A percentile compares a stretch with the other conserved stretches of the same genome.
These are phyloP conservation scores for Brachionus asplanchnoidis DNA, from an alignment of 1,140 invertebrate genomes.

Conservation along the genomic window DNA sequence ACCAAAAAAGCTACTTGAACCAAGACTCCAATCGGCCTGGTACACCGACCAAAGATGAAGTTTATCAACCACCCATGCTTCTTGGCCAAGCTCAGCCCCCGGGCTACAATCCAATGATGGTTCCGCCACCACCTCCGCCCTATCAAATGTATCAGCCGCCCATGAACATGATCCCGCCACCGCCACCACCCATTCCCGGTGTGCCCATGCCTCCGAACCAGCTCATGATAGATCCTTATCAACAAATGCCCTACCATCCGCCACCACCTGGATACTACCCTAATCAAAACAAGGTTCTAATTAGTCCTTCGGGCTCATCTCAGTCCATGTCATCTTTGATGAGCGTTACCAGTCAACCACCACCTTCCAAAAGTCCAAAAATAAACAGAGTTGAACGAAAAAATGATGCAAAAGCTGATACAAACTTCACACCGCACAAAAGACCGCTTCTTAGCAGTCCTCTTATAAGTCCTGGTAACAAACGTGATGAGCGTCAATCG, in stretches of 20 bases:
- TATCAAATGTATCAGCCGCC: not conserved
- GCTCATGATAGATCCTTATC: not conserved
- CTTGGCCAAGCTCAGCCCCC: not conserved
- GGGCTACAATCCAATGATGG: not conserved
- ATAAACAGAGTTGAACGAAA: not conserved
- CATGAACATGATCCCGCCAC: not conserved
- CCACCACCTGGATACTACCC: slow-evolving; percentile 9
- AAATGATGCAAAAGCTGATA: not conserved
- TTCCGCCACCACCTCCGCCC: not conserved
- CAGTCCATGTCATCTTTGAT: not conserved
- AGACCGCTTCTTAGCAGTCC: not conserved
- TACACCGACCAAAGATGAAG: slow-evolving; percentile 6
- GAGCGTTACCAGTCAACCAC: not conserved
- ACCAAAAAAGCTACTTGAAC: not conserved
- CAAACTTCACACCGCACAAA: not conserved
- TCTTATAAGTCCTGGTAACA: not conserved
- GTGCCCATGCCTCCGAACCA: not conserved
- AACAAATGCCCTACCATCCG: slow-evolving; percentile 7
- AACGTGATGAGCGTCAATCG: not conserved
- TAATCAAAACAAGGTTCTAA: not conserved
- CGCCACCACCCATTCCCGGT: not conserved
- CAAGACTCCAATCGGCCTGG: not conserved
- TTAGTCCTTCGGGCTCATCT: not conserved
- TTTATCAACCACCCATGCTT: not conserved
- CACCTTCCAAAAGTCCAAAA: slow-evolving; percentile 1